These are phyloP conservation scores for Oreocharis arfaki DNA, from an alignment of 2,113 vertebrate genomes.

Conservation along the genomic window DNA sequence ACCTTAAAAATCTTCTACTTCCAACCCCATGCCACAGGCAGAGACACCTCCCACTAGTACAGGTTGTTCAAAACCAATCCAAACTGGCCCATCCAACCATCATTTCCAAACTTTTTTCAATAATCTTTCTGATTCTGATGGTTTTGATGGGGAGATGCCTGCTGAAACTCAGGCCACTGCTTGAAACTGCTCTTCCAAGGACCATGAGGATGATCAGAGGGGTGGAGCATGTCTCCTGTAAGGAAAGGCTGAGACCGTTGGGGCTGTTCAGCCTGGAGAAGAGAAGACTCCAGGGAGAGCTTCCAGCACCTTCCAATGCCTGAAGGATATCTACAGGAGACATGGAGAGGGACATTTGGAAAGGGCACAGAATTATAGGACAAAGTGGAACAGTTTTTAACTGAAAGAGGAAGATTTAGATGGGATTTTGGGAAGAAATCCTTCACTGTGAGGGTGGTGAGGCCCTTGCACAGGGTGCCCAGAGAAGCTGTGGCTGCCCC, in stretches of 20 bases:
- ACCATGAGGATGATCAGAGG: neutral
- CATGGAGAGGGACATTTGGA: neutral
- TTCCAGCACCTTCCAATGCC: neutral
- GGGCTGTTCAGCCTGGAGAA: neutral
- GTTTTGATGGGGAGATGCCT: neutral
- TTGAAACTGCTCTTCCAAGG: neutral
- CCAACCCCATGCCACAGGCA: neutral
- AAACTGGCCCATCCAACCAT: neutral
- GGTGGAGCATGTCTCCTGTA: neutral
- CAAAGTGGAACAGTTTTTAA: neutral
- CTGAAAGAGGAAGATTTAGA: neutral
- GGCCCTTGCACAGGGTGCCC: neutral
- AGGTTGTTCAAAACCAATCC: neutral
- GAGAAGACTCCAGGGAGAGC: neutral
- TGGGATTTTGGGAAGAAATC: neutral
- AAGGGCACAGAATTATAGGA: rapidly evolving
- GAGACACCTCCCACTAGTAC: neutral
- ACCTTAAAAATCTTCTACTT: neutral
- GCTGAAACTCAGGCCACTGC: neutral
- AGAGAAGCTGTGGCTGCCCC: neutral
- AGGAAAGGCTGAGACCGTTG: neutral
- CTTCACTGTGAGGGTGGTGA: rapidly evolving
- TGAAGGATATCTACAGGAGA: neutral
- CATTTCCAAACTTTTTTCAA: neutral
- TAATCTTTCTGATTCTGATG: neutral